Evolutionary conservation across 2,888 invertebrate genomes (phyloP).

Genomic region (Eristalis pertinax): DNA sequence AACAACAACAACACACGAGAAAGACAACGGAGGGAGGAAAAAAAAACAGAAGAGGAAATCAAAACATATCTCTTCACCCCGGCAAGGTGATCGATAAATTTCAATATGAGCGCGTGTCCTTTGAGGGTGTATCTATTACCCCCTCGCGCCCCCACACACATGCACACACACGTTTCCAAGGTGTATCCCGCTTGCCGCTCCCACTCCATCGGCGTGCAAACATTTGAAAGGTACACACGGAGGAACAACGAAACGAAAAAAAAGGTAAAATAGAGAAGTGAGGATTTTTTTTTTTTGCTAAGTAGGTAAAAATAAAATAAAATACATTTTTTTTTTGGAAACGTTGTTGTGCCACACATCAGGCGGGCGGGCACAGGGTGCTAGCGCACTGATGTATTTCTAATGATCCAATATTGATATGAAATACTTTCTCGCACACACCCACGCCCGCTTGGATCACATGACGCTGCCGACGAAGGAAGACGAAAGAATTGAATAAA

Average conservation of each 20-base stretch:
- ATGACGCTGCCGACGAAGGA: neutral
- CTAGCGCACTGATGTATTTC: constrained; percentile 62
- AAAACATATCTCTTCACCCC: neutral
- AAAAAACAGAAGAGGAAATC: neutral
- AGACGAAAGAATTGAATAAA: constrained; percentile 52
- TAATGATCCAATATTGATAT: constrained; percentile 67
- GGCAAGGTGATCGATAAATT: constrained; percentile 30
- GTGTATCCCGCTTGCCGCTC: neutral
- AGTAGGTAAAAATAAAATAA: constrained; percentile 44
- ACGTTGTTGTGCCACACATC: neutral
- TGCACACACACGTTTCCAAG: constrained; percentile 16
- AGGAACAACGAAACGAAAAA: neutral
- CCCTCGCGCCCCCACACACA: neutral
- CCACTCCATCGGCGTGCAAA: neutral
- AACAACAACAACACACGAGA: too few species aligned
- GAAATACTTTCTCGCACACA: constrained; percentile 20
- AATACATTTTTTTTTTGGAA: constrained; percentile 13
- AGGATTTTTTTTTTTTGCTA: constrained; percentile 26
- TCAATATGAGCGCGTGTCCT: constrained; percentile 33
- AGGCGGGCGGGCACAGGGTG: too few species aligned
- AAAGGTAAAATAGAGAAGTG: neutral
- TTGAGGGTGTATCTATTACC: constrained; percentile 32
- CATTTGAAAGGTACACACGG: neutral
- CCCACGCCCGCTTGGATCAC: neutral
- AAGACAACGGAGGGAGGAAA: neutral